phyloP scores from a whole-genome alignment of 2,797 vertebrate genomes.

The Australoheros facetus region DNA sequence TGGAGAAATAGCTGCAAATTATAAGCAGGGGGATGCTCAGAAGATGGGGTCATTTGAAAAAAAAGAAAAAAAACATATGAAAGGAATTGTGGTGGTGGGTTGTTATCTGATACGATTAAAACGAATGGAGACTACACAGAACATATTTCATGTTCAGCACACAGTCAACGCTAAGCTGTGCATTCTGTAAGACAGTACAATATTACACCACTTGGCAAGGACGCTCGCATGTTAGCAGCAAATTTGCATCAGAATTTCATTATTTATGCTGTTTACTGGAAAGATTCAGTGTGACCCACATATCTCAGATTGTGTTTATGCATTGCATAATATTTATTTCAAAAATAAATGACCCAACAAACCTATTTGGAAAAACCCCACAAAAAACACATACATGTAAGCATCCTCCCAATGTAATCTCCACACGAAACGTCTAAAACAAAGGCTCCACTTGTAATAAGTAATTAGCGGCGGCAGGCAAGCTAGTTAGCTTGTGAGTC shows the following conservation, averaged over 20 bases:
- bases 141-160: conserved; percentile 10
- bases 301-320: conserved; percentile 13
- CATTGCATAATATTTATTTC: not conserved
- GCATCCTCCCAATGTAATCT: not conserved
- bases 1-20: not conserved
- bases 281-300: conserved; percentile 37
- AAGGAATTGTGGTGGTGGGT: not conserved
- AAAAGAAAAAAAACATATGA: not conserved
- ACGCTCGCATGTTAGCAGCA: not conserved
- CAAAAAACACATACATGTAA: not conserved
- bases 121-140: conserved; percentile 8
- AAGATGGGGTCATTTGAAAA: conserved; percentile 9
- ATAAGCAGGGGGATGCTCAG: not conserved
- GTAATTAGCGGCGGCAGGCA: not conserved
- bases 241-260: conserved; percentile 48
- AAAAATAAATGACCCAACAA: not conserved
- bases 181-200: not conserved
- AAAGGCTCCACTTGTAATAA: conserved; percentile 21
- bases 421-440: conserved; percentile 5
- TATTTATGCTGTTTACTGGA: conserved; percentile 19
- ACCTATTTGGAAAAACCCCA: not conserved
- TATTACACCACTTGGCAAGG: conserved; percentile 29
- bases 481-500: conserved; percentile 43
- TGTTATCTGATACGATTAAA: conserved; percentile 16
- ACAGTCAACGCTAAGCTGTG: conserved; percentile 5